A percentile compares a stretch with the other conserved stretches of the same genome.
phyloP scores from a whole-genome alignment of 2,113 vertebrate genomes.

The Elgaria multicarinata region DNA sequence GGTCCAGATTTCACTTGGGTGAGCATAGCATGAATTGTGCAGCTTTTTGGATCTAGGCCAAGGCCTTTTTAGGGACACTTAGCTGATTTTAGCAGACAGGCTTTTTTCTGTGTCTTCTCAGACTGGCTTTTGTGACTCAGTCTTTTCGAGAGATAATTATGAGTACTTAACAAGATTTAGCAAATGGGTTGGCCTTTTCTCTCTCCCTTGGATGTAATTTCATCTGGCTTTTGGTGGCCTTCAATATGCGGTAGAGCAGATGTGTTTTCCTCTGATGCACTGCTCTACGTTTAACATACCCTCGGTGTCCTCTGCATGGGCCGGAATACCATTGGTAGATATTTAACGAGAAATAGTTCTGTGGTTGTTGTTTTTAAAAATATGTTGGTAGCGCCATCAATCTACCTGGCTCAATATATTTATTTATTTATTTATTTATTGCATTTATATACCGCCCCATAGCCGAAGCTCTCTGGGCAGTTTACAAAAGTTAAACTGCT shows the following conservation, averaged over 20 bases:
- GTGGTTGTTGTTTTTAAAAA: background rate
- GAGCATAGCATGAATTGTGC: background rate
- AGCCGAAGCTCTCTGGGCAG: no score
- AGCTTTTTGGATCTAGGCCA: background rate
- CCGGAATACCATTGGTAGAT: background rate
- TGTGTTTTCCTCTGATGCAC: background rate
- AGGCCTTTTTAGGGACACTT: background rate
- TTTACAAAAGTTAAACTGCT: no score
- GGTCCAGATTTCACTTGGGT: background rate
- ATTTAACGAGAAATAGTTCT: background rate
- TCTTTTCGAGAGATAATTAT: background rate
- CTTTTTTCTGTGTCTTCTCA: background rate
- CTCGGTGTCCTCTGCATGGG: background rate
- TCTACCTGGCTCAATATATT: no score
- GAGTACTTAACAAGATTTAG: conserved; percentile 3
- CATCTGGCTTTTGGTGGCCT: background rate
- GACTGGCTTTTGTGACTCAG: background rate
- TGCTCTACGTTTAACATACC: background rate
- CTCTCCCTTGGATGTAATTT: conserved; percentile 11
- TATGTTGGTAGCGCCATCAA: background rate
- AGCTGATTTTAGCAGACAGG: accelerated
- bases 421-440: no score
- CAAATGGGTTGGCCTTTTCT: background rate
- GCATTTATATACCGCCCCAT: no score
- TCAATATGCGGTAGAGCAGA: background rate